Base-by-base conservation (phyloP, 2,888 invertebrate species). In the Stegophylla sp. region DNA sequence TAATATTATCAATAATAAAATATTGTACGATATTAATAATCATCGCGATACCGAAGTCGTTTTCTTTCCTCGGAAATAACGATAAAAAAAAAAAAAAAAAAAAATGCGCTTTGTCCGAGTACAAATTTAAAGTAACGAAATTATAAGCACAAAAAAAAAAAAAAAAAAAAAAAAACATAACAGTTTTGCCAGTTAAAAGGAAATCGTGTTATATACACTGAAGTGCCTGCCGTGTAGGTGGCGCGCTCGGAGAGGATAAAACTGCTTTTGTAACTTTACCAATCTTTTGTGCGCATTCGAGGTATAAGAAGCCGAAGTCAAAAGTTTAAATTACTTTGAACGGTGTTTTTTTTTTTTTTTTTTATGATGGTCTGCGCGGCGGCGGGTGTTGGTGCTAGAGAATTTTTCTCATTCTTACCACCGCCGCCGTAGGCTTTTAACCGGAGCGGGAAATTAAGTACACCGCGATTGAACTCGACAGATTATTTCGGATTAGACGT, bases 331-430 rank as follows among this genome's bases (percentile, higher is more conserved):
- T 72, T 72, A 56, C 17, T 43, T 51, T 34, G 34, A 71, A 28
- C 51, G 51, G 53, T 53, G 72, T 73, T 71, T 71, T 67, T 48
- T 72, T n/a, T n/a, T n/a, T n/a, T n/a, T n/a, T n/a, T n/a, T n/a
- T n/a, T 71, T 51, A 23, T 17, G 15, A 41, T 20, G 23, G 23
- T 23, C 15, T 2, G 0, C 9, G 23, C 34, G 34, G 34, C 12
- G n/a, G n/a, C n/a, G n/a, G n/a, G n/a, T n/a, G n/a, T n/a, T 20
- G 28, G 28, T 1, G 13, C 7, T 28, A 7, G 51, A 7, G 51
- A 56, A 56, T 72, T 3, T 56, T n/a, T n/a, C n/a, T n/a, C n/a
- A 43, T 41, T 41, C 15, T 41, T 15, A n/a, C 1, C 20, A 20
- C 9, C 23, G 0, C 3, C 5, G 4, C 23, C 10, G 23, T 7